These are phyloP conservation scores for Amyelois transitella DNA, from an alignment of 1,140 invertebrate genomes.

Conservation along the genomic window DNA sequence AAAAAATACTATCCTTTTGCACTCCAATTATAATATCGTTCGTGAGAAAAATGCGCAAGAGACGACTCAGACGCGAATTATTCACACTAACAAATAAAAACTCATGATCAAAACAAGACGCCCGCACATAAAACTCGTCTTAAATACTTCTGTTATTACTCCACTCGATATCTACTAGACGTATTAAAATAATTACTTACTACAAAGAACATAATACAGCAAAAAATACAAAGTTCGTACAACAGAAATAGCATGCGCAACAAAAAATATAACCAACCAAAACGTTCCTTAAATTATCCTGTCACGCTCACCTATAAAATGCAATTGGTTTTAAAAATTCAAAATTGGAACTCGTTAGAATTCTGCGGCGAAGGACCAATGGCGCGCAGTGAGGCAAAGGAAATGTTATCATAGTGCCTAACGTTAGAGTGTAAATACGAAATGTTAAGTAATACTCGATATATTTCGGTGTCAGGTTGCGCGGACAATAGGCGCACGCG, in stretches of 20 bases:
- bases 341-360: constrained; percentile 63
- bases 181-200: constrained; percentile 37
- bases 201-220: constrained; percentile 39
- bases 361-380: not conserved
- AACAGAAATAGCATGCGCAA: constrained; percentile 46
- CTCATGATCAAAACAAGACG: constrained; percentile 27
- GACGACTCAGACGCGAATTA: constrained; percentile 1
- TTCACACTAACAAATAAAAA: constrained; percentile 18
- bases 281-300: constrained; percentile 67
- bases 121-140: constrained; percentile 38
- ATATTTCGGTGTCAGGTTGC: constrained; percentile 55
- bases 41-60: constrained; percentile 11
- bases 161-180: constrained; percentile 43
- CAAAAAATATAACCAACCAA: constrained; percentile 22
- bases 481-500: constrained; percentile 63
- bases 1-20: constrained; percentile 8
- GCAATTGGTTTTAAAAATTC: constrained; percentile 65
- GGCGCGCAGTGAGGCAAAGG: not conserved
- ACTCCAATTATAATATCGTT: not conserved
- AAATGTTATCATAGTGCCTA: not conserved
- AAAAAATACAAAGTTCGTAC: constrained; percentile 23
- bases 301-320: constrained; percentile 70
- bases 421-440: constrained; percentile 1
- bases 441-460: constrained; percentile 17
- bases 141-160: constrained; percentile 54